Evolutionary conservation across 2,113 vertebrate species (phyloP).

Genomic region (Telmatochromis sp.): DNA sequence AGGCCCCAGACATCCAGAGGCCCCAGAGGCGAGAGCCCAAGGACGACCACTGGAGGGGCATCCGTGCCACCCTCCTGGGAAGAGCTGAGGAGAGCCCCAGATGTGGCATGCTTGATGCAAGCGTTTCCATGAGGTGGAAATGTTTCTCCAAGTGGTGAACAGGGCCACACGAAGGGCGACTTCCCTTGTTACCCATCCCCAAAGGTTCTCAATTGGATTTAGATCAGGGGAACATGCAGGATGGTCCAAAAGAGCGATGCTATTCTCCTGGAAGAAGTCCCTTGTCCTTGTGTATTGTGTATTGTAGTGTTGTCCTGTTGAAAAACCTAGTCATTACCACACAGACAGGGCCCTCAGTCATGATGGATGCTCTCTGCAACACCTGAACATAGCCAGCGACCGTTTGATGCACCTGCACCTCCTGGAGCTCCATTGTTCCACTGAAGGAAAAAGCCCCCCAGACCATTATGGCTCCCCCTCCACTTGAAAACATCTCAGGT

Average conservation of each 20-base stretch:
- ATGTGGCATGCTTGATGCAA: neutral
- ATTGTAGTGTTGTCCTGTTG: neutral
- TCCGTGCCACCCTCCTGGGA: neutral
- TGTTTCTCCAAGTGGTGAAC: neutral
- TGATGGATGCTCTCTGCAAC: neutral
- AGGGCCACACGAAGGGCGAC: neutral
- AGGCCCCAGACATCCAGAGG: neutral
- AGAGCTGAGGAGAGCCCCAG: neutral
- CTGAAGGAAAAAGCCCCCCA: neutral
- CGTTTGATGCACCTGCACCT: neutral
- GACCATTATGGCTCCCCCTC: accelerated
- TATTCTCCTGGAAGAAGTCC: neutral
- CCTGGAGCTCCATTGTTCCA: neutral
- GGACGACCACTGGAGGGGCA: accelerated
- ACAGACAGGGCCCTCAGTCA: neutral
- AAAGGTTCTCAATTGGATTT: neutral
- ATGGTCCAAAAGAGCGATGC: neutral
- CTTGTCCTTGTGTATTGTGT: neutral
- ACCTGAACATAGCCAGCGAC: accelerated
- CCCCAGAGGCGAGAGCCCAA: neutral
- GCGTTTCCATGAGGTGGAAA: neutral
- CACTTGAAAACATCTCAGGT: neutral
- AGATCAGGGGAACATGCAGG: neutral
- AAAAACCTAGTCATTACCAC: neutral
- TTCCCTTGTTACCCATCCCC: neutral